Evolutionary conservation across 2,888 invertebrate species (phyloP), one percentile per base, ranked within the genome.

Genomic region (Thymelicus acteon): DNA sequence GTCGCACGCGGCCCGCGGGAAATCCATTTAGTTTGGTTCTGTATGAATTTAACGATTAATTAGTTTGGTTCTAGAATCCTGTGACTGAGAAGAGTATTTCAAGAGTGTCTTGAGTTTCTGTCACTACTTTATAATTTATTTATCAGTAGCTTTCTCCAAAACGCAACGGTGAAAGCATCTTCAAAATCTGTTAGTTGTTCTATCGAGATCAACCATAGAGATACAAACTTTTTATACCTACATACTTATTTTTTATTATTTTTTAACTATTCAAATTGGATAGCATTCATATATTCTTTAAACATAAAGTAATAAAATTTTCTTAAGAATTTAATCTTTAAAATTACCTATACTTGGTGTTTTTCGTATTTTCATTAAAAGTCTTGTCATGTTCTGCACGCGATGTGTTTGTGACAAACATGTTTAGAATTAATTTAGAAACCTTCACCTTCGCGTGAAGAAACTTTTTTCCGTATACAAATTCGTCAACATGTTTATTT

Each of bases 361-460:
- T 47, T 39, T 37, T 24, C 15, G 37, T 19, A 60, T 60, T 66
- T 66, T 19, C 37, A 19, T 44, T 68, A 19, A 12, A 47, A n/a
- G 44, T 47, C 62, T 68, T 68, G 15, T 62, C 2, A 13, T 37
- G 5, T 13, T 15, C n/a, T 48, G 57, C 62, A 69, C 62, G 62
- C 62, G 61, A 68, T 40, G 15, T 57, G 52, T 52, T 67, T 15
- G 39, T 7, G 7, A 13, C 7, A 37, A 19, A 61, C 68, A 47
- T 68, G 68, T 19, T 62, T 62, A 62, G 54, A 62, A 62, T 68
- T 57, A 47, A 61, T 60, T 67, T 60, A 60, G 49, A 67, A 67
- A 67, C 67, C 67, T 66, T 66, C 66, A 66, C 58, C 66, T 66
- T 48, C 37, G 47, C 15, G 47, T 7, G 13, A 66, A 48, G 37